Conservation (phyloP, 2,888 invertebrate species). For the Sycophila texana region DNA sequence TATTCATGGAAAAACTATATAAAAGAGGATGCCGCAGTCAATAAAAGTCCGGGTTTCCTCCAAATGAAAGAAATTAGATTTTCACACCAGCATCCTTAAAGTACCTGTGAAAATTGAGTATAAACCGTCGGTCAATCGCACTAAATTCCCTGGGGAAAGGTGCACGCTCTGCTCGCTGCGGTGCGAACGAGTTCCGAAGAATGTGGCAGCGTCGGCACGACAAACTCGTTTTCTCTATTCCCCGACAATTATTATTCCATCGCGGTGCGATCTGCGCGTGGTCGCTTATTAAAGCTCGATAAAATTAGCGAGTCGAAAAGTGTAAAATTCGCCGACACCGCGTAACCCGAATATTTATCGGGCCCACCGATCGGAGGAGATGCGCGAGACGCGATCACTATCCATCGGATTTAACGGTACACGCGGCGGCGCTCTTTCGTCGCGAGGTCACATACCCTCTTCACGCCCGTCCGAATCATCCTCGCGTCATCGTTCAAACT, state of each 20-base stretch:
- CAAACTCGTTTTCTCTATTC: conserved; percentile 20
- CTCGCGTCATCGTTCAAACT: conserved; percentile 46
- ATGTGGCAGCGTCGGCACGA: too few relatives aligned
- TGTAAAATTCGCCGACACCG: conserved; percentile 3
- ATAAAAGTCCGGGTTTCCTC: too few relatives aligned
- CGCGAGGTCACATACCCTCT: conserved; percentile 18
- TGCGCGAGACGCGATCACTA: neutral
- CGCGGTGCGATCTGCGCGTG: neutral
- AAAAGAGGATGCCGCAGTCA: too few relatives aligned
- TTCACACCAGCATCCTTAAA: too few relatives aligned
- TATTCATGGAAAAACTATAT: too few relatives aligned
- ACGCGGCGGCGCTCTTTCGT: neutral
- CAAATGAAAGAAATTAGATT: too few relatives aligned
- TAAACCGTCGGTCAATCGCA: too few relatives aligned
- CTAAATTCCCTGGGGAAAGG: too few relatives aligned
- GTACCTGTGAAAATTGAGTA: too few relatives aligned
- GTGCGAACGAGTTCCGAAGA: neutral
- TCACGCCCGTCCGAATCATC: conserved; percentile 44
- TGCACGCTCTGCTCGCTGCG: too few relatives aligned
- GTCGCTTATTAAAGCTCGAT: conserved; percentile 38
- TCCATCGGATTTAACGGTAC: neutral
- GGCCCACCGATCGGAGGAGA: conserved; percentile 7
- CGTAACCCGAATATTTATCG: conserved; percentile 40
- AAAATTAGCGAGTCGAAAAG: conserved; percentile 30
- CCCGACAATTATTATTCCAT: conserved; percentile 16